These are phyloP conservation scores for Euphydryas editha DNA, from an alignment of 2,888 invertebrate species.

Conservation along the genomic window DNA sequence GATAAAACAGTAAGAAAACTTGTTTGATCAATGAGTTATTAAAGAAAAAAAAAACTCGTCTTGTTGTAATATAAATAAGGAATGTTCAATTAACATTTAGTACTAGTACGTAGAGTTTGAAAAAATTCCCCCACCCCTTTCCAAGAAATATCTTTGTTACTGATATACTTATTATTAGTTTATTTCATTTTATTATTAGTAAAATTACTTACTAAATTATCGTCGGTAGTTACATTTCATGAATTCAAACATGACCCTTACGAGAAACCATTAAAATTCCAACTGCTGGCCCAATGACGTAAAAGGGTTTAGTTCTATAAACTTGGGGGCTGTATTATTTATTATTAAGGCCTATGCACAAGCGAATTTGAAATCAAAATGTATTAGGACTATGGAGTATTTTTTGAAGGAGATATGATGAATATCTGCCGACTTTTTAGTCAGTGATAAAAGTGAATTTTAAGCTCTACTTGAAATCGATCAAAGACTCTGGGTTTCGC, in stretches of 20 bases:
- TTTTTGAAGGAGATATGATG: neutral
- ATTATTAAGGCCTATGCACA: neutral
- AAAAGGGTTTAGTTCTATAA: neutral
- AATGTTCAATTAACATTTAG: too few relatives aligned
- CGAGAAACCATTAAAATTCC: neutral
- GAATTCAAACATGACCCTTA: neutral
- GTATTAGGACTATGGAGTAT: neutral
- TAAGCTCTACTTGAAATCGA: constrained; percentile 6
- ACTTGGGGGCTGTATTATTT: neutral
- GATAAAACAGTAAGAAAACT: too few relatives aligned
- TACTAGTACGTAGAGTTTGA: too few relatives aligned
- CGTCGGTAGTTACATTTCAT: too few relatives aligned
- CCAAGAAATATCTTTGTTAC: too few relatives aligned
- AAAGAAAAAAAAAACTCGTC: too few relatives aligned
- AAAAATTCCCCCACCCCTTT: too few relatives aligned
- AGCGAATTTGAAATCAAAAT: neutral
- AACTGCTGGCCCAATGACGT: neutral
- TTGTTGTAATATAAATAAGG: too few relatives aligned
- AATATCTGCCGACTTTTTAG: neutral
- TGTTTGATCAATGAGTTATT: too few relatives aligned
- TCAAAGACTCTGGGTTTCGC: constrained; percentile 10
- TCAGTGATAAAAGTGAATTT: constrained; percentile 3
- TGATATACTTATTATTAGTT: too few relatives aligned
- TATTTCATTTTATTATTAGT: too few relatives aligned
- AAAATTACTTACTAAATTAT: too few relatives aligned